Evolutionary conservation across 1,140 invertebrate species (phyloP).

Genomic region (Cyphomyrmex costatus): DNA sequence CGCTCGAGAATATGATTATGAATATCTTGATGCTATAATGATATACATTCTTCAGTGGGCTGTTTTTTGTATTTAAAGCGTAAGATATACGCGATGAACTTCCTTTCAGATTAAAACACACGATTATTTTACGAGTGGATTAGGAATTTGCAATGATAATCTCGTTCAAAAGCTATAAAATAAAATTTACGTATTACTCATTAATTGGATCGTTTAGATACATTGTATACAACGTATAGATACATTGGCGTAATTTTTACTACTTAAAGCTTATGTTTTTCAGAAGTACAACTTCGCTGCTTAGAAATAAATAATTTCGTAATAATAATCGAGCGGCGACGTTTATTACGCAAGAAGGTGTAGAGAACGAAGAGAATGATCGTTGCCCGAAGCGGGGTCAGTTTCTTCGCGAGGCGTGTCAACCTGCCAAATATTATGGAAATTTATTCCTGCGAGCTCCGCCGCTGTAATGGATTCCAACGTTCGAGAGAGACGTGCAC

Average conservation of each 20-base stretch:
- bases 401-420: conserved; percentile 79
- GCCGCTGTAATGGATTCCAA: conserved; percentile 79
- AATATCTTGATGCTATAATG: conserved; percentile 66
- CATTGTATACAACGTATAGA: no score
- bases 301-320: conserved; percentile 36
- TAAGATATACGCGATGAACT: background rate
- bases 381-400: conserved; percentile 75
- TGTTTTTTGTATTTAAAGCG: conserved; percentile 37
- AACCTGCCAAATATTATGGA: conserved; percentile 84
- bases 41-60: conserved; percentile 34
- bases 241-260: background rate
- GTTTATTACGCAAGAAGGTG: conserved; percentile 47
- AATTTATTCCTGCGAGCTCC: conserved; percentile 80
- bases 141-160: conserved; percentile 13
- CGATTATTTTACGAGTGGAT: conserved; percentile 26
- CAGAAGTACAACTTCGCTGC: background rate
- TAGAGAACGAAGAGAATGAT: conserved; percentile 52
- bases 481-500: conserved; percentile 45
- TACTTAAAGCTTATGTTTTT: background rate
- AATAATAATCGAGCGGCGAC: conserved; percentile 49
- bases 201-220: no score
- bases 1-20: conserved; percentile 67
- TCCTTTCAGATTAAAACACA: background rate
- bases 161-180: background rate
- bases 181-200: background rate